These are phyloP conservation scores for Mus pahari DNA, from an alignment of 2,113 vertebrate genomes.

Conservation along the genomic window DNA sequence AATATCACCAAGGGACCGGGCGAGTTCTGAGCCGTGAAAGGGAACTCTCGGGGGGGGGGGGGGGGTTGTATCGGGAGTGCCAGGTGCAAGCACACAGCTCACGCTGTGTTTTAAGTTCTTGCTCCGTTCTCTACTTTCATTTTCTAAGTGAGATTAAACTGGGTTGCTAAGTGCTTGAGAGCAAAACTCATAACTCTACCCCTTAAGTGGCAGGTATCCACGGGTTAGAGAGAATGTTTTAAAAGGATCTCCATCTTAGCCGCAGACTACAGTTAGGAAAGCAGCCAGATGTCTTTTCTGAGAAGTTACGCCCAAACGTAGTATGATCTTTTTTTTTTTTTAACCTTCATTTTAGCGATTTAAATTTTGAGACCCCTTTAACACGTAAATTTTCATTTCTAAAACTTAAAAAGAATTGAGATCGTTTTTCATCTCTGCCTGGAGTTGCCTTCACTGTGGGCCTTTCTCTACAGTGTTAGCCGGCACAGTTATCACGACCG, in stretches of 20 bases:
- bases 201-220: background rate
- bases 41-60: too few species aligned
- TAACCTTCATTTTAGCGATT: slow-evolving; percentile 2
- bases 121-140: background rate
- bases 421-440: background rate
- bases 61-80: background rate
- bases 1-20: rapidly evolving
- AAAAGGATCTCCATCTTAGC: background rate
- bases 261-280: background rate
- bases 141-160: slow-evolving; percentile 37
- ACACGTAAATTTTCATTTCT: background rate
- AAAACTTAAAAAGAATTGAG: background rate
- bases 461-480: slow-evolving; percentile 90
- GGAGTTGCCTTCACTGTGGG: background rate
- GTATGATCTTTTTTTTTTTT: background rate
- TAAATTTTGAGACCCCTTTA: background rate
- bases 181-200: background rate
- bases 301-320: background rate
- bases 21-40: background rate
- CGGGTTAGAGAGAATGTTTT: background rate
- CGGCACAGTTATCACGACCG: slow-evolving; percentile 93
- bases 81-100: background rate
- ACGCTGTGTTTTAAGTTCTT: background rate
- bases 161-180: background rate
- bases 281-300: background rate